These are phyloP conservation scores for Lepidostoma basale DNA, from an alignment of 1,140 invertebrate genomes.

Conservation along the genomic window DNA sequence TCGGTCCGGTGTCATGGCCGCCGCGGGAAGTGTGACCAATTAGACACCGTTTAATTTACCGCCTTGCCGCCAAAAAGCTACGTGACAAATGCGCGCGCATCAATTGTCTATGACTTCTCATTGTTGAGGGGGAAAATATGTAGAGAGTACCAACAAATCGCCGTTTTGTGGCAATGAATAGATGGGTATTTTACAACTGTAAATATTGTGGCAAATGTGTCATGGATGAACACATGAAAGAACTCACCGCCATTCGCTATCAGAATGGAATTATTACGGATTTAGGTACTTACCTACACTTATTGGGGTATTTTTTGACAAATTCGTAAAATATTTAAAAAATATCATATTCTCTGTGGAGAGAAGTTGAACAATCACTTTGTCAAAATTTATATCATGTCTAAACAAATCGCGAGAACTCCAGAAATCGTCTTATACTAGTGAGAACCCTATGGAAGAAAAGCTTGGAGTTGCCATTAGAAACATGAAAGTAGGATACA, in stretches of 20 bases:
- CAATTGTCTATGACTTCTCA: slow-evolving; percentile 11
- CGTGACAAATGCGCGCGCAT: slow-evolving; percentile 23
- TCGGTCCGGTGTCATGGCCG: slow-evolving; percentile 3
- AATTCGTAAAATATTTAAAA: no score
- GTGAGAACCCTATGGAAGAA: no score
- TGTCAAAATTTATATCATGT: no score
- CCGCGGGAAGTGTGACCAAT: slow-evolving; percentile 11
- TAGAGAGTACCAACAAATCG: not conserved
- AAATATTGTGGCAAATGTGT: slow-evolving; percentile 22
- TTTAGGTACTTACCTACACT: no score
- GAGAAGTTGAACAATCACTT: no score
- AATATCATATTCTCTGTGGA: no score
- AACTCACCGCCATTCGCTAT: slow-evolving; percentile 1
- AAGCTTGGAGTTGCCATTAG: no score
- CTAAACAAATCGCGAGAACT: no score
- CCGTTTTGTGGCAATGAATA: not conserved
- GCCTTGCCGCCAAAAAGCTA: slow-evolving; percentile 21
- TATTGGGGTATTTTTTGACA: no score
- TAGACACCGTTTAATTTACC: slow-evolving; percentile 13
- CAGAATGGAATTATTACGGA: no score
- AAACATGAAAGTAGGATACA: no score
- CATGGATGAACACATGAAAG: slow-evolving; percentile 2
- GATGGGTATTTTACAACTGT: slow-evolving; percentile 8
- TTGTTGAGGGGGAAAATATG: not conserved
- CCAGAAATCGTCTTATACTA: no score